These are phyloP conservation scores for Lipotes vexillifer DNA, from an alignment of 2,113 vertebrate species.

Conservation along the genomic window DNA sequence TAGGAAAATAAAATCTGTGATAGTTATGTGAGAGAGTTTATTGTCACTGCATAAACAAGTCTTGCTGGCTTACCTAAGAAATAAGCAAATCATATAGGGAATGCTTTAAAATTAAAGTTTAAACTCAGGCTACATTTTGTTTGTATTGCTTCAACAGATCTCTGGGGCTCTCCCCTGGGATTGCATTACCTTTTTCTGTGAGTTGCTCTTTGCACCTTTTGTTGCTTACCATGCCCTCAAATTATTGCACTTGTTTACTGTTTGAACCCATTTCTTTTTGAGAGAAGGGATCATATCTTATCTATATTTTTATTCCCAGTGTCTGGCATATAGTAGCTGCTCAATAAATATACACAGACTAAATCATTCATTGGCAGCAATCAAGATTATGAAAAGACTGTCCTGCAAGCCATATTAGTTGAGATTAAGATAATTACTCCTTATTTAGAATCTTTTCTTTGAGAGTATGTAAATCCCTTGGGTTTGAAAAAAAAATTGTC, in stretches of 20 bases:
- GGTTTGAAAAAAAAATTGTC: neutral
- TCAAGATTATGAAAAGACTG: neutral
- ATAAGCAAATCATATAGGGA: neutral
- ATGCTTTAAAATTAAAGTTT: neutral
- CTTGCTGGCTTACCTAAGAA: neutral
- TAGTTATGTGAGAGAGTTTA: neutral
- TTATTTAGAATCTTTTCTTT: neutral
- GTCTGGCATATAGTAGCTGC: neutral
- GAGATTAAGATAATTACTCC: neutral
- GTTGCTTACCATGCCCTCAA: neutral
- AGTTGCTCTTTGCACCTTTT: neutral
- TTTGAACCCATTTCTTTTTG: neutral
- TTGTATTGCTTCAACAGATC: neutral
- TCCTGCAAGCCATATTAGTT: neutral
- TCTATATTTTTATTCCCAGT: neutral
- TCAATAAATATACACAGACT: neutral
- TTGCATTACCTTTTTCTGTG: neutral
- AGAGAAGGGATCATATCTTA: neutral
- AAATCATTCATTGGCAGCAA: neutral
- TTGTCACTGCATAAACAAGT: neutral
- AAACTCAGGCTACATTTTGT: neutral
- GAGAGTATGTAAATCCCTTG: neutral
- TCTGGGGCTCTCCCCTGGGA: neutral
- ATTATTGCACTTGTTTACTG: neutral
- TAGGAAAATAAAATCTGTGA: slow-evolving; percentile 30